phyloP scores from a whole-genome alignment of 2,888 invertebrate genomes.

The Tholera decimalis region DNA sequence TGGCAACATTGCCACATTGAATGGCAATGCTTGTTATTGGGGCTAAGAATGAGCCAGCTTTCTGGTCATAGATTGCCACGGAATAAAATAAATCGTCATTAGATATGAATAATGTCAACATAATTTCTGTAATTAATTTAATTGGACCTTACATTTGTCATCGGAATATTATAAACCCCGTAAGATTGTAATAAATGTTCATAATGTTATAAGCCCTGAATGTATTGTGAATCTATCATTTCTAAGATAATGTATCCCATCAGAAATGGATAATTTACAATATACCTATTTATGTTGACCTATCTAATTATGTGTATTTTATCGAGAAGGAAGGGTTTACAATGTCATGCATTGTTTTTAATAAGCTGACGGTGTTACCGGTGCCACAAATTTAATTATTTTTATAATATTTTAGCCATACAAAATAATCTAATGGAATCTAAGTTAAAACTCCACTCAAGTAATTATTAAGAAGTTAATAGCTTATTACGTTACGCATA shows the following conservation, averaged over 20 bases:
- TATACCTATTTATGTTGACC: too few species aligned
- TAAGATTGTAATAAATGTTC: too few species aligned
- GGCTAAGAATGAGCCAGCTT: neutral
- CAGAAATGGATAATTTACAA: too few species aligned
- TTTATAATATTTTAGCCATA: constrained; percentile 14
- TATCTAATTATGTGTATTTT: too few species aligned
- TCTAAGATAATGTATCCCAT: too few species aligned
- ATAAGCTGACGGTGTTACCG: too few species aligned
- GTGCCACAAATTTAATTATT: neutral
- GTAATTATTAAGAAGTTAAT: constrained; percentile 25
- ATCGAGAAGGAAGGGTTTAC: too few species aligned
- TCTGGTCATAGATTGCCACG: neutral
- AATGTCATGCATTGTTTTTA: too few species aligned
- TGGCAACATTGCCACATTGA: neutral
- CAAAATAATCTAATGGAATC: constrained; percentile 27
- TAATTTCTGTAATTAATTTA: neutral
- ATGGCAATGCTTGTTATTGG: neutral
- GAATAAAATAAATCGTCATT: neutral
- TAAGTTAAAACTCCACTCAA: constrained; percentile 30
- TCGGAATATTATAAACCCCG: too few species aligned
- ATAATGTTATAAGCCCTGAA: too few species aligned
- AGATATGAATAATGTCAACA: neutral
- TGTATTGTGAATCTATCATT: too few species aligned
- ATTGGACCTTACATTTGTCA: too few species aligned
- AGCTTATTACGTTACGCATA: constrained; percentile 34